phyloP scores from a whole-genome alignment of 2,797 vertebrate genomes.

The Mycteria americana region DNA sequence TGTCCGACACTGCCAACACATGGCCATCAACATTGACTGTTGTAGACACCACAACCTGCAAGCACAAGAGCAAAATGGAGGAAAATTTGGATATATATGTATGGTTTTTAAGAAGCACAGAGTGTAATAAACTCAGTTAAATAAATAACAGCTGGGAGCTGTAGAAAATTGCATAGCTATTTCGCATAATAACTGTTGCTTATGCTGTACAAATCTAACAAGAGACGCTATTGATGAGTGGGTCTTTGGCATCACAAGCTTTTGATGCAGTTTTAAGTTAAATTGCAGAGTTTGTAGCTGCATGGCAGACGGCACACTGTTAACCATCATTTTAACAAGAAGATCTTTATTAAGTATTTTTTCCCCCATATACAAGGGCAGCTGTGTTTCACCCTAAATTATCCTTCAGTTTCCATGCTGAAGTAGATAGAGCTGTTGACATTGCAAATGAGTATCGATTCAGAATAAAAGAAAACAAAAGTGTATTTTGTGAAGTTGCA shows the following conservation, averaged over 20 bases:
- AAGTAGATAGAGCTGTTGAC: constrained; percentile 76
- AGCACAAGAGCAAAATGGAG: constrained; percentile 62
- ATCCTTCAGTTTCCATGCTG: constrained; percentile 69
- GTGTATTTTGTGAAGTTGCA: not conserved
- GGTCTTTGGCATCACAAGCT: constrained; percentile 76
- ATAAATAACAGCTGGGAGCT: constrained; percentile 81
- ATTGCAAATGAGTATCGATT: constrained; percentile 69
- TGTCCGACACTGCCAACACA: constrained; percentile 96
- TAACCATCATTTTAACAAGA: constrained; percentile 82
- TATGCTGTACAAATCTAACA: constrained; percentile 79
- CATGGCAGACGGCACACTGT: constrained; percentile 72
- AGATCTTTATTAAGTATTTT: constrained; percentile 79
- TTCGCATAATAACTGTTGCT: constrained; percentile 81
- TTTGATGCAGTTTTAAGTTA: constrained; percentile 82
- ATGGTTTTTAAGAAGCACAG: constrained; percentile 48
- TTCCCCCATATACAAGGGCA: constrained; percentile 68
- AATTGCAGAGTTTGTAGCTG: constrained; percentile 80
- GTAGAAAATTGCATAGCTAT: constrained; percentile 80
- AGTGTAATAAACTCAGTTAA: constrained; percentile 77
- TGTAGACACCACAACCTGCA: constrained; percentile 95
- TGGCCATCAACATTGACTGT: constrained; percentile 98
- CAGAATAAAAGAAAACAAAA: constrained; percentile 62
- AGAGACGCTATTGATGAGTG: constrained; percentile 80
- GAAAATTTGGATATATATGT: constrained; percentile 51
- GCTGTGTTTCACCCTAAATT: constrained; percentile 80